These are phyloP conservation scores for Synergus laeviventris DNA, from an alignment of 2,888 invertebrate genomes.

Conservation along the genomic window DNA sequence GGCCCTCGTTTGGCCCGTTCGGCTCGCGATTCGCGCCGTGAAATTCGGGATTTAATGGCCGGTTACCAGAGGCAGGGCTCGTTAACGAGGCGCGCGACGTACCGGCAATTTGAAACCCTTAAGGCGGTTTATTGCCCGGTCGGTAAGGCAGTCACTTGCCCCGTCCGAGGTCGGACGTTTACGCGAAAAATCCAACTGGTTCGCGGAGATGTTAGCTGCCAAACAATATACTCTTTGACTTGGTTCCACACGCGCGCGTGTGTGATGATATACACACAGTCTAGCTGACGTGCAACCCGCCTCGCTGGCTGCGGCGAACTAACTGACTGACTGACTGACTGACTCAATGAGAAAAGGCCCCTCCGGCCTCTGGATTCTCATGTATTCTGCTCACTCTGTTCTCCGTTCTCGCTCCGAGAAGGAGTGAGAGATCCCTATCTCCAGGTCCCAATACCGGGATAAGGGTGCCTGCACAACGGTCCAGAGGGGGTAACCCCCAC, in stretches of 20 bases:
- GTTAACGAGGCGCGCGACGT: constrained; percentile 45
- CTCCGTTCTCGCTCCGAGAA: constrained; percentile 59
- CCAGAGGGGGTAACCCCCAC: constrained; percentile 36
- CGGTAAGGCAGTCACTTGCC: constrained; percentile 44
- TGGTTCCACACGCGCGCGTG: constrained; percentile 27
- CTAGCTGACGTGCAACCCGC: constrained; percentile 52
- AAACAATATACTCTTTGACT: not conserved
- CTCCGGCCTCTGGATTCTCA: constrained; percentile 50
- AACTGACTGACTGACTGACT: constrained; percentile 67
- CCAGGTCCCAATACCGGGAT: constrained; percentile 62
- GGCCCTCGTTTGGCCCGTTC: constrained; percentile 45
- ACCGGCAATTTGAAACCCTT: constrained; percentile 44
- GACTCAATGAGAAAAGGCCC: constrained; percentile 72
- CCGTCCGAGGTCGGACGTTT: constrained; percentile 34
- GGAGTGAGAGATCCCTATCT: constrained; percentile 68
- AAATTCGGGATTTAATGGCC: constrained; percentile 64
- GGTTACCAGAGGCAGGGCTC: constrained; percentile 42
- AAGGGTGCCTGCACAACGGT: constrained; percentile 68
- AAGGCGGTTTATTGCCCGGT: constrained; percentile 37
- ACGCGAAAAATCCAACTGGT: constrained; percentile 30
- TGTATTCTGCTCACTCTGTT: constrained; percentile 46
- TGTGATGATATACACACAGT: constrained; percentile 42
- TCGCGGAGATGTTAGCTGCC: not conserved
- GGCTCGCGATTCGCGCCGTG: constrained; percentile 57
- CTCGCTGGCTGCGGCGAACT: constrained; percentile 68